Evolutionary conservation across 2,888 invertebrate species (phyloP), one percentile per base, ranked within the genome.

Genomic region (Epiblema foenella): DNA sequence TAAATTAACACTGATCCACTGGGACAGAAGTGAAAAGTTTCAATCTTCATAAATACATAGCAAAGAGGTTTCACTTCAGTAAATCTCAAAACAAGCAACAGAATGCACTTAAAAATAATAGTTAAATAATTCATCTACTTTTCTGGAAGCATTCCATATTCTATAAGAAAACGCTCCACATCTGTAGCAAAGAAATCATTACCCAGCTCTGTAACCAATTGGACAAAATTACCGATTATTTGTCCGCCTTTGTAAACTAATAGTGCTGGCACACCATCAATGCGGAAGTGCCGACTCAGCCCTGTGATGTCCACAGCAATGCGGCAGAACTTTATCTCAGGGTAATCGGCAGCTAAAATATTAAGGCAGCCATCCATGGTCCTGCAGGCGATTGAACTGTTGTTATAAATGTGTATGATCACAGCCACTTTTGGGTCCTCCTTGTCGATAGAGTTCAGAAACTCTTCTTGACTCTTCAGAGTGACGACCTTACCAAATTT

Each of bases 161-260:
- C 98, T 73, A 97, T 95, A 7, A 99, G 94, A 88, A 97, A 98
- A 78, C 96, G 95, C 93, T 99, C 98, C 18, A 99, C 96, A 90
- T 99, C 99, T 42, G 96, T 96, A 4, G 97, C 95, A 90, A 95
- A 97, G 90, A 99, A 99, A 83, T 98, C 98, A 83, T 96, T 96
- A 0, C 98, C 98, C 63, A 99, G 94, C 83, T 98, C 98, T 81
- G 97, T 96, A 0, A 96, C 96, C 15, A 99, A 85, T 66, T 97
- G 95, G 0, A 99, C 96, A 91, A 98, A 99, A 89, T 98, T 99
- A 0, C 98, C 98, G 82, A 99, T 96, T 7, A 99, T 93, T 82
- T 97, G 96, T 4, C 98, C 98, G 52, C 94, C 96, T 91, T 98
- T 98, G 86, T 99, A 99, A 0, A 98, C 96, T 49, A 99, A 91